Percentiles rank a stretch among this genome's conserved stretches.
Conservation (phyloP, 2,113 vertebrate genomes). For the Rallus limicola region DNA sequence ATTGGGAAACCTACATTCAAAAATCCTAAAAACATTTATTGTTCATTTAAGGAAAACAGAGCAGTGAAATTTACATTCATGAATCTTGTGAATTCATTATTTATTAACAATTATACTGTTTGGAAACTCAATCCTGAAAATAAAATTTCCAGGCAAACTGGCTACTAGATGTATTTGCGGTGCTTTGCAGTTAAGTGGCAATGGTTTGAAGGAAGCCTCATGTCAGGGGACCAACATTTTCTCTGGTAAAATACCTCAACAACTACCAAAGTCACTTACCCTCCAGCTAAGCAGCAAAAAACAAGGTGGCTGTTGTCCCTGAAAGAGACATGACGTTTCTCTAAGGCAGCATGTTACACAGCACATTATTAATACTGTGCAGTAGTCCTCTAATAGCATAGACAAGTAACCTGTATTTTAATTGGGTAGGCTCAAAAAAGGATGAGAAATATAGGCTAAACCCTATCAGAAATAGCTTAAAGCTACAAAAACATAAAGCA, state of each 20-base stretch:
- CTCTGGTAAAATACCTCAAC: not conserved
- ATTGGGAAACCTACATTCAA: not conserved
- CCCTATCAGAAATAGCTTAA: constrained; percentile 68
- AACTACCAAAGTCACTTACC: constrained; percentile 44
- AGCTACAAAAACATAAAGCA: constrained; percentile 57
- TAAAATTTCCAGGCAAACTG: not conserved
- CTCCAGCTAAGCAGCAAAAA: constrained; percentile 50
- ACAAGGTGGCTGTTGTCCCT: not conserved
- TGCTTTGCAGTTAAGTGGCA: not conserved
- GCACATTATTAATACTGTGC: constrained; percentile 52
- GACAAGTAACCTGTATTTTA: constrained; percentile 65
- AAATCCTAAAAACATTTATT: not conserved
- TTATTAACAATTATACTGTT: not conserved
- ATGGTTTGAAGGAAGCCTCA: not conserved
- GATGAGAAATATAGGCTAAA: constrained; percentile 54
- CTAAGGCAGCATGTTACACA: not conserved
- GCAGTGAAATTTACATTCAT: not conserved
- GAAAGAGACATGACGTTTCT: constrained; percentile 31
- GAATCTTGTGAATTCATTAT: not conserved
- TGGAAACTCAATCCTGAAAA: not conserved
- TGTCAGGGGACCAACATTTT: constrained; percentile 4
- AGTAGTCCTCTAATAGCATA: constrained; percentile 33
- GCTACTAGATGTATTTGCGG: not conserved
- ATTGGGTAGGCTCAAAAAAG: constrained; percentile 52
- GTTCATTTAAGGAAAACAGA: not conserved